Percentiles rank a stretch among this genome's conserved stretches.
phyloP scores from a whole-genome alignment of 2,888 invertebrate species.

The Dione juno region DNA sequence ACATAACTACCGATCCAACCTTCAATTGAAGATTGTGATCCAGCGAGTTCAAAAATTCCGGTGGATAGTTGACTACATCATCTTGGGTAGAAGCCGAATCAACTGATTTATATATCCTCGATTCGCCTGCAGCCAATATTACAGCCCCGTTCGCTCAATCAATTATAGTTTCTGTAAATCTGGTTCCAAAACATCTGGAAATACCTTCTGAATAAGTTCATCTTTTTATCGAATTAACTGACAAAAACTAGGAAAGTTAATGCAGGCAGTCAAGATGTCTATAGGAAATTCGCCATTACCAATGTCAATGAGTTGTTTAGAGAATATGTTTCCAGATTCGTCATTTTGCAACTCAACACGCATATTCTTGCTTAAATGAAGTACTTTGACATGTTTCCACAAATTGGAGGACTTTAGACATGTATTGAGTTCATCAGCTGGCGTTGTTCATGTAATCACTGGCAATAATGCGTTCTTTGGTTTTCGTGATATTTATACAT shows the following conservation, averaged over 20 bases:
- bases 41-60: slow-evolving; percentile 54
- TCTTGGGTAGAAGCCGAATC: slow-evolving; percentile 50
- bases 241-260: slow-evolving; percentile 45
- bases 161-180: slow-evolving; percentile 46
- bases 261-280: slow-evolving; percentile 45
- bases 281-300: slow-evolving; percentile 48
- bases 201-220: slow-evolving; percentile 42
- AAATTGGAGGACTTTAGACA: slow-evolving; percentile 53
- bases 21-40: slow-evolving; percentile 51
- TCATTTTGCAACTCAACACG: slow-evolving; percentile 46
- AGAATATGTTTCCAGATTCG: slow-evolving; percentile 45
- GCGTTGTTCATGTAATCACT: slow-evolving; percentile 52
- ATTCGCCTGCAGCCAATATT: slow-evolving; percentile 50
- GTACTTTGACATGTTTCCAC: slow-evolving; percentile 48
- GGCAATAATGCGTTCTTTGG: no score
- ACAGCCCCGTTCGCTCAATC: slow-evolving; percentile 49
- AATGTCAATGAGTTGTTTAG: no score
- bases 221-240: slow-evolving; percentile 36
- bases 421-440: slow-evolving; percentile 56
- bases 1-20: slow-evolving; percentile 46
- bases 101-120: slow-evolving; percentile 53
- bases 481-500: no score
- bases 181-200: slow-evolving; percentile 51
- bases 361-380: slow-evolving; percentile 46
- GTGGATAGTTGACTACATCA: slow-evolving; percentile 54